Evolutionary conservation across 2,888 invertebrate species (phyloP).

Genomic region (Kuschelorhynchus macadamiae): DNA sequence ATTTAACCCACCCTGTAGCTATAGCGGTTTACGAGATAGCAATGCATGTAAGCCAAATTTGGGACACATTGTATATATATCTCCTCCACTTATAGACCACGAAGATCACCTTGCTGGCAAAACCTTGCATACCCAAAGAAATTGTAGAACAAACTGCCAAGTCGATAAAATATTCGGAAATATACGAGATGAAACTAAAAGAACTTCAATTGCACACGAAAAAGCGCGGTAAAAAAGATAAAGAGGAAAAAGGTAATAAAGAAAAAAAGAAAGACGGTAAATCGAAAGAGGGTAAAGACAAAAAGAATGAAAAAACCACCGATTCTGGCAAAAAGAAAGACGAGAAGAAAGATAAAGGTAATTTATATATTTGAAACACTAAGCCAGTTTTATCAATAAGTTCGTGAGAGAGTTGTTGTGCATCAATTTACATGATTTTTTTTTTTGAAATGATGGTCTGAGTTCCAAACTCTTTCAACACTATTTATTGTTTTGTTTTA

Average conservation of each 20-base stretch:
- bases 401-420: too few relatives aligned
- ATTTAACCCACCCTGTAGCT: too few relatives aligned
- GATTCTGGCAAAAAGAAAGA: constrained; percentile 17
- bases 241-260: constrained; percentile 12
- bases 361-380: too few relatives aligned
- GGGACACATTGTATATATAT: too few relatives aligned
- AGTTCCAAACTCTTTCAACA: too few relatives aligned
- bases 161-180: constrained; percentile 52
- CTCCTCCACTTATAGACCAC: constrained; percentile 28
- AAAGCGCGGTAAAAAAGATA: constrained; percentile 22
- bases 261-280: constrained; percentile 21
- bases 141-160: constrained; percentile 51
- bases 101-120: constrained; percentile 51
- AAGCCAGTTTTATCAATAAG: too few relatives aligned
- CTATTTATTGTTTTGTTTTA: too few relatives aligned
- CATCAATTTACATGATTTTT: too few relatives aligned
- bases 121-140: constrained; percentile 50
- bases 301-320: constrained; percentile 33
- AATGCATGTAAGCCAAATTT: too few relatives aligned
- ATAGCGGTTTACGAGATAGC: too few relatives aligned
- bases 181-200: constrained; percentile 50
- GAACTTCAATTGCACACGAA: constrained; percentile 39
- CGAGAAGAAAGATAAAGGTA: neutral
- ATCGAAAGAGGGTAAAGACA: constrained; percentile 19
- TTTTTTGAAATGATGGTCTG: too few relatives aligned